Evolutionary conservation across 2,888 invertebrate species (phyloP).

Genomic region (Agonopterix heracliana): DNA sequence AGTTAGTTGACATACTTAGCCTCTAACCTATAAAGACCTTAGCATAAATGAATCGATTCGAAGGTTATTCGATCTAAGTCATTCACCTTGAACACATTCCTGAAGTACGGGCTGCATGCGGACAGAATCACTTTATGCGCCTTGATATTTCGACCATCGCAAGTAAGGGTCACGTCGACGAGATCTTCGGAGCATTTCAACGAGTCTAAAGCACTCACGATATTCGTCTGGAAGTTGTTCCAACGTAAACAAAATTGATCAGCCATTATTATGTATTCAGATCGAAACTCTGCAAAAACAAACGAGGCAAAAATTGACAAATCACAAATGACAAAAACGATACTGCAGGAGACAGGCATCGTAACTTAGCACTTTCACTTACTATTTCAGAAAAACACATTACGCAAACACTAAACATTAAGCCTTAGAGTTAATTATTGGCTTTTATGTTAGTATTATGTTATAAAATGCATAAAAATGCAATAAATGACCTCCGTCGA

Average conservation of each 20-base stretch:
- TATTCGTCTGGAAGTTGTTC: slow-evolving; percentile 84
- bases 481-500: slow-evolving; percentile 69
- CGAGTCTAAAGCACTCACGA: slow-evolving; percentile 81
- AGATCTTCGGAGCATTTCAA: slow-evolving; percentile 82
- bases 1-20: slow-evolving; percentile 2
- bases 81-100: slow-evolving; percentile 83
- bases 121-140: slow-evolving; percentile 86
- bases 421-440: slow-evolving; percentile 26
- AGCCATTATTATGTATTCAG: slow-evolving; percentile 61
- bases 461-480: slow-evolving; percentile 62
- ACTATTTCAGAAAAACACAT: slow-evolving; percentile 36
- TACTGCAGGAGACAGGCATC: slow-evolving; percentile 3
- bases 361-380: slow-evolving; percentile 18
- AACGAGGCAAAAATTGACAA: slow-evolving; percentile 6
- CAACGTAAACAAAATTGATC: slow-evolving; percentile 85
- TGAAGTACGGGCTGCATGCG: slow-evolving; percentile 85
- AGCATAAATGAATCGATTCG: slow-evolving; percentile 42
- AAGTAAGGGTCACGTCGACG: slow-evolving; percentile 83
- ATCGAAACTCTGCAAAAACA: slow-evolving; percentile 42
- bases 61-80: slow-evolving; percentile 70
- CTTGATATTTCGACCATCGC: slow-evolving; percentile 82
- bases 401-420: slow-evolving; percentile 30
- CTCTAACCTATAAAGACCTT: slow-evolving; percentile 18
- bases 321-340: slow-evolving; percentile 35
- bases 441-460: slow-evolving; percentile 20